Percentiles rank a stretch among this genome's conserved stretches.
Evolutionary conservation across 2,888 invertebrate species (phyloP).

Genomic region (Temnothorax rugatulus): DNA sequence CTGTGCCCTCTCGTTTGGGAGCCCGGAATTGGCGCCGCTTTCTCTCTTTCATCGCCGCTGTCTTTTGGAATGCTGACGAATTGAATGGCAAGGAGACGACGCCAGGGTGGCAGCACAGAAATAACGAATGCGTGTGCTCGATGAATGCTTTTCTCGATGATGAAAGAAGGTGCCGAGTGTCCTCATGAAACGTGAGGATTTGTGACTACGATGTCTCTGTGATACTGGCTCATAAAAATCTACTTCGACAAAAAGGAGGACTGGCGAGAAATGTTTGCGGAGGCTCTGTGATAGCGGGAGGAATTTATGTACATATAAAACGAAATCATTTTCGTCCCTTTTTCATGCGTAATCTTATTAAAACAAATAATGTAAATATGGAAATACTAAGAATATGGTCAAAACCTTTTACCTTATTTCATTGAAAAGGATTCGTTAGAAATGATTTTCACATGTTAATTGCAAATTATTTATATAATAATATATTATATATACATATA

Average conservation of each 20-base stretch:
- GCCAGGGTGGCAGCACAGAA: constrained; percentile 26
- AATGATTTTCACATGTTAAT: background rate
- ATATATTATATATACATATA: background rate
- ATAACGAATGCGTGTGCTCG: constrained; percentile 61
- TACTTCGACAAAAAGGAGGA: background rate
- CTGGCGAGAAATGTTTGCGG: background rate
- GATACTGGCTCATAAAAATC: constrained; percentile 16
- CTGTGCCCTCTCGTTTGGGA: constrained; percentile 65
- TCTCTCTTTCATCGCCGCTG: background rate
- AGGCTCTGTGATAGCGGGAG: background rate
- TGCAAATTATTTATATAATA: background rate
- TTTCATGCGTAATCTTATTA: background rate
- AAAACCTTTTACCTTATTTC: background rate
- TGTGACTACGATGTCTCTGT: constrained; percentile 8
- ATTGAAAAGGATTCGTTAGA: background rate
- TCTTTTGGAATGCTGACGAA: constrained; percentile 31
- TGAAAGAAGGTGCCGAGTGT: constrained; percentile 40
- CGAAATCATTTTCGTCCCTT: background rate
- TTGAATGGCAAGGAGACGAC: constrained; percentile 54
- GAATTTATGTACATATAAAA: constrained; percentile 4
- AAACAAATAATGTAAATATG: background rate
- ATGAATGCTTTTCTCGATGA: constrained; percentile 64
- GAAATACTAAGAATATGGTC: background rate
- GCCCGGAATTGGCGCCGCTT: constrained; percentile 64
- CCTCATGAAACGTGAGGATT: background rate